Base-by-base conservation (phyloP, 2,797 vertebrate genomes). In the Falco novaeseelandiae region DNA sequence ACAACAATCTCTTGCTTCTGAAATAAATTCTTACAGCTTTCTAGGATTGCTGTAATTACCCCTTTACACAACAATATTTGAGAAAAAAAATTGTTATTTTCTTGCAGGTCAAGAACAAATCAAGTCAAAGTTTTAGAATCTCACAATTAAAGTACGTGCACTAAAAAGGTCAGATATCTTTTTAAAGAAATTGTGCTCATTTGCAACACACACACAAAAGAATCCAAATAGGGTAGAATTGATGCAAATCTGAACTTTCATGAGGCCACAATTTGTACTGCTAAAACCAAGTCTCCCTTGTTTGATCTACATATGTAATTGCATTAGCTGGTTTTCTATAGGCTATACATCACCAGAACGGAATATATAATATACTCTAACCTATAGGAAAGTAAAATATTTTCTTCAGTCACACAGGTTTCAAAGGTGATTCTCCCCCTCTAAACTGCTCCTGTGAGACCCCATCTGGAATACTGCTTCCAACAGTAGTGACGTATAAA, bases 11-110 rank as follows among this genome's bases (percentile, higher is more conserved):
- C 42, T 65, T 90, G 27, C 55, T 91, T 89, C 69, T 74, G 36
- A 95, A 93, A 86, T 48, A 80, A 89, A 74, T 63, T 73, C 2
- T 63, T 83, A 51, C 58, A 76, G 4, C 26, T 93, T 36, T 92
- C 63, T 51, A 55, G 30, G 85, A 71, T 42, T 62, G 29, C 12
- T 71, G 91, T 74, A 61, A 73, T 49, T 79, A 48, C 32, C 34
- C 10, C 8, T 77, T 86, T 29, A 79, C 13, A 51, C 14, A 71
- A 71, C 93, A 71, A 73, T 2, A 59, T 26, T 44, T 76, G n/a
- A 90, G 65, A 76, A 71, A 90, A 85, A 85, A 77, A 36, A 4
- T 8, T 48, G 7, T 11, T 54, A 7, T 66, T 89, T 88, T 69
- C 49, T 72, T 81, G 29, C 14, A 66, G 34, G 26, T 57, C 40